These are phyloP conservation scores for Metridium senile DNA, from an alignment of 92 coral and sea anemone genomes.

Conservation along the genomic window DNA sequence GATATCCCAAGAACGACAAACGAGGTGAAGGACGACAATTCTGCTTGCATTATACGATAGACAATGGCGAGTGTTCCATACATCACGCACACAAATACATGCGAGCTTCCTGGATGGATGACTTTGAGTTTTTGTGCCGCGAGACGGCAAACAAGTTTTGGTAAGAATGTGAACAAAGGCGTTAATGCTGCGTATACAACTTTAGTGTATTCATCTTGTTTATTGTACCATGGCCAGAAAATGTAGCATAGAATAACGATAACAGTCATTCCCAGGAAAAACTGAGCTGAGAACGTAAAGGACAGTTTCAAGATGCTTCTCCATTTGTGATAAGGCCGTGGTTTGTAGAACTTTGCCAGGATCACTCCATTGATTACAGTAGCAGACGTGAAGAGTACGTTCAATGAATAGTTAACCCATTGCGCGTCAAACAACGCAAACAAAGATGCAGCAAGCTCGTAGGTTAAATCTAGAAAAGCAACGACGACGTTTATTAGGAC, in stretches of 20 bases:
- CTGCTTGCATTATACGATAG: slow-evolving; percentile 74
- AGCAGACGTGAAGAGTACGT: slow-evolving; percentile 39
- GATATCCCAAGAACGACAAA: slow-evolving; percentile 63
- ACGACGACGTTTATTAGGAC: slow-evolving; percentile 56
- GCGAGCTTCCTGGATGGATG: slow-evolving; percentile 51
- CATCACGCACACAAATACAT: slow-evolving; percentile 39
- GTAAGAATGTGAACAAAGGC: slow-evolving; percentile 49
- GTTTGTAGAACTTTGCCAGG: slow-evolving; percentile 33
- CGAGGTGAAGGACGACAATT: slow-evolving; percentile 41
- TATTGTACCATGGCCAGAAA: slow-evolving; percentile 49
- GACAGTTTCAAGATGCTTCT: slow-evolving; percentile 18
- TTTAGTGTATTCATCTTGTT: slow-evolving; percentile 31
- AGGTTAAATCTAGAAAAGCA: slow-evolving; percentile 56
- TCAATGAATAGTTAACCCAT: slow-evolving; percentile 59
- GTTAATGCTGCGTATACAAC: slow-evolving; percentile 30
- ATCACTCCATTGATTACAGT: slow-evolving; percentile 40
- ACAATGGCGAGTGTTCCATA: slow-evolving; percentile 46
- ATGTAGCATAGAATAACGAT: slow-evolving; percentile 40
- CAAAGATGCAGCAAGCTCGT: slow-evolving; percentile 48
- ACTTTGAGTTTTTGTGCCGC: slow-evolving; percentile 49
- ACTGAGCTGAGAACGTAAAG: slow-evolving; percentile 41
- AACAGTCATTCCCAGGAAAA: slow-evolving; percentile 51
- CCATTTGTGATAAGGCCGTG: not conserved
- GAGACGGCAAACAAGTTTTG: slow-evolving; percentile 49
- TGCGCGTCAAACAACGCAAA: slow-evolving; percentile 52